Evolutionary conservation across 2,113 vertebrate species (phyloP).

Genomic region (Tupaia tana): DNA sequence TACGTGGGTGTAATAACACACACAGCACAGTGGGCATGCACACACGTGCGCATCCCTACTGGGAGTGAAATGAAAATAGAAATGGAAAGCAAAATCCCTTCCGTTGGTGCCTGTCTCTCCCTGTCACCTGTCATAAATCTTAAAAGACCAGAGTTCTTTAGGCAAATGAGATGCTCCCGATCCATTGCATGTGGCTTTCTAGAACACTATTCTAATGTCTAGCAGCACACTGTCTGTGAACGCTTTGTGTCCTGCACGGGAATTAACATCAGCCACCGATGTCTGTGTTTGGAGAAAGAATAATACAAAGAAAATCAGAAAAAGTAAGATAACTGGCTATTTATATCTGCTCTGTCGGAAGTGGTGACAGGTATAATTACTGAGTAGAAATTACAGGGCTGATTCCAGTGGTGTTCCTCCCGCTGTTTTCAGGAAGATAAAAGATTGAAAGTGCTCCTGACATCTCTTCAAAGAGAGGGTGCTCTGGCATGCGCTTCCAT

Average conservation of each 20-base stretch:
- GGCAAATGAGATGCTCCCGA: conserved; percentile 31
- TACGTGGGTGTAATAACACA: conserved; percentile 53
- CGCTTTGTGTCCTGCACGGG: not conserved
- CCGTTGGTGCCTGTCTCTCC: conserved; percentile 5
- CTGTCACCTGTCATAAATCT: conserved; percentile 59
- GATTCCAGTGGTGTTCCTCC: conserved; percentile 86
- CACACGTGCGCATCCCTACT: not conserved
- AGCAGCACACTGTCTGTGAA: not conserved
- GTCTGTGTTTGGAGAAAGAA: conserved; percentile 47
- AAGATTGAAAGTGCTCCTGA: conserved; percentile 88
- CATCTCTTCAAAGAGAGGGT: conserved; percentile 80
- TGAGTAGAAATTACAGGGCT: conserved; percentile 88
- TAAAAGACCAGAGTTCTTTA: conserved; percentile 7
- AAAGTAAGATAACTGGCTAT: conserved; percentile 85
- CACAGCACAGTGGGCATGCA: not conserved
- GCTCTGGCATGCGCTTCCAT: conserved; percentile 73
- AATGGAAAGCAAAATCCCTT: conserved; percentile 50
- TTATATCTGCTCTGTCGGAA: conserved; percentile 88
- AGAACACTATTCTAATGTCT: not conserved
- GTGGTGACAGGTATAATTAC: conserved; percentile 90
- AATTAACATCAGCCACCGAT: conserved; percentile 32
- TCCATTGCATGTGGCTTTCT: not conserved
- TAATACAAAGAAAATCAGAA: conserved; percentile 65
- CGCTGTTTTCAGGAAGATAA: conserved; percentile 86
- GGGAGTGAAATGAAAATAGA: conserved; percentile 60